Percentiles rank a stretch among this genome's conserved stretches.
phyloP scores from a whole-genome alignment of 53 echinoderm and acorn worm species.

The Paracentrotus lividus region DNA sequence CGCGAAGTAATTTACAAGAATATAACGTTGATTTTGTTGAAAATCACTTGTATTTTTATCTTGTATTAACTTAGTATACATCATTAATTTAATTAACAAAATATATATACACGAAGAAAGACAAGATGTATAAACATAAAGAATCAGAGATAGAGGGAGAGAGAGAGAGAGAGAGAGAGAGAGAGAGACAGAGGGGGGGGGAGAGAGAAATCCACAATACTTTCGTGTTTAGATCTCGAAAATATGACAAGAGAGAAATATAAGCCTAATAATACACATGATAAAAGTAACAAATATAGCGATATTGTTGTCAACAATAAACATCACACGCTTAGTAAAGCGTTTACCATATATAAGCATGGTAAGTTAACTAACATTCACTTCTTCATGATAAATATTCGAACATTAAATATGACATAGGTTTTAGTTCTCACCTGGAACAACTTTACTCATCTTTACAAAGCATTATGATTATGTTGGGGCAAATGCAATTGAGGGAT shows the following conservation, averaged over 20 bases:
- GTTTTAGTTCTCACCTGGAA: neutral
- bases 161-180: neutral
- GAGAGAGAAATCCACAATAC: neutral
- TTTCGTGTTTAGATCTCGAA: too few species aligned
- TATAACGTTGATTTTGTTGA: too few species aligned
- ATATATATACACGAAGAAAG: too few species aligned
- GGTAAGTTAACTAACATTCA: neutral
- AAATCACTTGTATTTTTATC: too few species aligned
- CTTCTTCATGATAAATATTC: neutral
- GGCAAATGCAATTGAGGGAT: neutral
- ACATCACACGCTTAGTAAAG: neutral
- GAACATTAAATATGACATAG: neutral
- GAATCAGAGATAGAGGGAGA: too few species aligned
- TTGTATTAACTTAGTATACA: too few species aligned
- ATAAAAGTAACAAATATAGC: too few species aligned
- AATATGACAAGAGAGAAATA: neutral
- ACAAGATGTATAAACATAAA: too few species aligned
- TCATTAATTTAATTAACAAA: too few species aligned
- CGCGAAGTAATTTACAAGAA: too few species aligned
- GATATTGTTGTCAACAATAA: too few species aligned
- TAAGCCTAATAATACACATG: too few species aligned
- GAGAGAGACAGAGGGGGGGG: neutral
- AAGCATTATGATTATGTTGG: neutral
- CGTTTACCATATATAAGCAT: neutral
- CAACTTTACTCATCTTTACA: neutral